A percentile compares a stretch with the other conserved stretches of the same genome.
These are phyloP conservation scores for Chrysina gloriosa DNA, from an alignment of 2,888 invertebrate species.

Conservation along the genomic window DNA sequence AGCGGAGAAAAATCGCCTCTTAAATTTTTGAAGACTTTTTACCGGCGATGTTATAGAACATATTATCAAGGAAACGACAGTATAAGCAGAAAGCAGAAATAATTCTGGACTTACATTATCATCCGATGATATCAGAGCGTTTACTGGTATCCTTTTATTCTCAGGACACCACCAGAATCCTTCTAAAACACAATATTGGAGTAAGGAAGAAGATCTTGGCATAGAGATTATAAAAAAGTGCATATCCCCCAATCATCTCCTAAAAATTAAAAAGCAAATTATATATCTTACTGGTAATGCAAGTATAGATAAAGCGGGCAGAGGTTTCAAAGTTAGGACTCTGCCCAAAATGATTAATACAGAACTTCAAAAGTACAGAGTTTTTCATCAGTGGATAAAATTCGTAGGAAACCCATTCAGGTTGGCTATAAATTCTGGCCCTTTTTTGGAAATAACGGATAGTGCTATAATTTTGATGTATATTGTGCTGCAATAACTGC, in stretches of 20 bases:
- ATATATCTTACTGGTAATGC: too few relatives aligned
- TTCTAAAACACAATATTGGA: not conserved
- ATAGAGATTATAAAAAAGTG: not conserved
- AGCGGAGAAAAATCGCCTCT: not conserved
- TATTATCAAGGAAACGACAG: not conserved
- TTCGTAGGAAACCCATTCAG: too few relatives aligned
- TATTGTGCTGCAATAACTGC: too few relatives aligned
- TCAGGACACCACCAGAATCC: not conserved
- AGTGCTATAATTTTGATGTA: too few relatives aligned
- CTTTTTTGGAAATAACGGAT: too few relatives aligned
- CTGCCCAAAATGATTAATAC: too few relatives aligned
- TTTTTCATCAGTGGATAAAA: too few relatives aligned
- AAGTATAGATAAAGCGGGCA: too few relatives aligned
- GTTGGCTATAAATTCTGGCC: too few relatives aligned
- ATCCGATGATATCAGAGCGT: too few relatives aligned
- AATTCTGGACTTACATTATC: not conserved
- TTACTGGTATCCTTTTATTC: too few relatives aligned
- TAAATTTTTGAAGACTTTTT: not conserved
- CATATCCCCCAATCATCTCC: not conserved
- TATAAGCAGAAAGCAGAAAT: not conserved
- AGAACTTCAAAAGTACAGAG: too few relatives aligned
- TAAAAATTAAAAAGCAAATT: not conserved
- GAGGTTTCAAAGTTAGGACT: not conserved
- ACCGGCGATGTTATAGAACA: not conserved
- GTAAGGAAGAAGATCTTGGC: not conserved